Conservation (phyloP, 30 jellyfish, hydroid and myxozoan species). For the Phacellophora camtschatica region DNA sequence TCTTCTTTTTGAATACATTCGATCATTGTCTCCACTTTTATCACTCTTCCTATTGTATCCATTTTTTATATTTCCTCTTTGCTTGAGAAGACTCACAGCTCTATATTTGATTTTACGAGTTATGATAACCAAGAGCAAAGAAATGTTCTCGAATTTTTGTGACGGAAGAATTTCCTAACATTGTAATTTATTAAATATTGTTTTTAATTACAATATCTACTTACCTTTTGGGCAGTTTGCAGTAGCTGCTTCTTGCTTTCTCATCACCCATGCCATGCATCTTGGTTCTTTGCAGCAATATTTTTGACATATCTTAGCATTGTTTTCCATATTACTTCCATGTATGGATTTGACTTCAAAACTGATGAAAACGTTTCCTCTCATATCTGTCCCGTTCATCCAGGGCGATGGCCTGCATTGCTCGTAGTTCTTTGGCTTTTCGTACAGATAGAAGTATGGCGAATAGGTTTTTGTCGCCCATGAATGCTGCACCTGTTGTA, state of each 20-base stretch:
- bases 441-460: constrained; percentile 95
- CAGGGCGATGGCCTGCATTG: constrained; percentile 94
- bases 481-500: constrained; percentile 85
- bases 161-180: too few species aligned
- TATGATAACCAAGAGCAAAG: too few species aligned
- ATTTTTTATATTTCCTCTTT: too few species aligned
- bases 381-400: constrained; percentile 95
- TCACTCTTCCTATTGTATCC: too few species aligned
- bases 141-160: too few species aligned
- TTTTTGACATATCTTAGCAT: constrained; percentile 96
- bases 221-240: constrained; percentile 91
- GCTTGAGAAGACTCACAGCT: too few species aligned
- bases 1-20: too few species aligned
- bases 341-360: constrained; percentile 95
- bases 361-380: constrained; percentile 96
- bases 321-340: constrained; percentile 96
- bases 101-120: too few species aligned
- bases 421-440: constrained; percentile 95
- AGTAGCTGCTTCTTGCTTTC: constrained; percentile 86
- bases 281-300: constrained; percentile 98
- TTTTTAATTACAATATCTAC: too few species aligned
- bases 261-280: constrained; percentile 98
- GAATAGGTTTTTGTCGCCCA: constrained; percentile 97
- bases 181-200: too few species aligned
- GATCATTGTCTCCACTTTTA: too few species aligned